Base-by-base conservation (phyloP, 2,113 vertebrate species). In the Chloroceryle aenea region DNA sequence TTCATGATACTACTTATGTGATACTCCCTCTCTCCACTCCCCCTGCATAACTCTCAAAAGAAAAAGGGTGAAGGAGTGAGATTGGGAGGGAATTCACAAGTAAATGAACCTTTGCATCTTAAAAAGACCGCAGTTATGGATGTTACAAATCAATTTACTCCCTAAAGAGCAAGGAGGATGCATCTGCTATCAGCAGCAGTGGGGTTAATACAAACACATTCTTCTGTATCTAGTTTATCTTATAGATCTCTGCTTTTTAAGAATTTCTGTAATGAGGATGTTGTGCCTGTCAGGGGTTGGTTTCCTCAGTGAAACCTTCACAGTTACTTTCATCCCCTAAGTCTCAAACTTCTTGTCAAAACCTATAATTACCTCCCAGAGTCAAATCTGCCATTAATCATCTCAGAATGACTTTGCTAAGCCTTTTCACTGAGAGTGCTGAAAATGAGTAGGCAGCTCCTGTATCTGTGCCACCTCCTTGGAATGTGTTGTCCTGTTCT, bases 341-440 rank as follows among this genome's bases (percentile, higher is more conserved):
- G 85, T 97, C 94, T 98, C 96, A 94, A 97, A 97, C 89, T 96
- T 96, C 90, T 80, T 92, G 85, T 96, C 95, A 97, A 87, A 97
- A 92, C 53, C 88, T 96, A 9, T 97, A 97, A 97, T 98, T 97
- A 95, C 89, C 92, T 94, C 90, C 97, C 86, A 89, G 78, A 96
- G 95, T 97, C 91, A 97, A 86, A 97, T 67, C 88, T 97, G 89
- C 86, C 94, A 97, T 97, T 98, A 98, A 98, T 96, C 90, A 96
- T 91, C 87, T 97, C 93, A 95, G 87, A 94, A 95, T 95, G 96
- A 48, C 48, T 82, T 77, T 93, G 50, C 73, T 94, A 85, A 97
- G 62, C 93, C 73, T 90, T 32, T 89, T 71, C 56, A 79, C 91
- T 93, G 50, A 77, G 87, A 96, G 74, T 43, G 36, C 58, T 92